phyloP scores from a whole-genome alignment of 2,113 vertebrate species.

The Progne subis region DNA sequence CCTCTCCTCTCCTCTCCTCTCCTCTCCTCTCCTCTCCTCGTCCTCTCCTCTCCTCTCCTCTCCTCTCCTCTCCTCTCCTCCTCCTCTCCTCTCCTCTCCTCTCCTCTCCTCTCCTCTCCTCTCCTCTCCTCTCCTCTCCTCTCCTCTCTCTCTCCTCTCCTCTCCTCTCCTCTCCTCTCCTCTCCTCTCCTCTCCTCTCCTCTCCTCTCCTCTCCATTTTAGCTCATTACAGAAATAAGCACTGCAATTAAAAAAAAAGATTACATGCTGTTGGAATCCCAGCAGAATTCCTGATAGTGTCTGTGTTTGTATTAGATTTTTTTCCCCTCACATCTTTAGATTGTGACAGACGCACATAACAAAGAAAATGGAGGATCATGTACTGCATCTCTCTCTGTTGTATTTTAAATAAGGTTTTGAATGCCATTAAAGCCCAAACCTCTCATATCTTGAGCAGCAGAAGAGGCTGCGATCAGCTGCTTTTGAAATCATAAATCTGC shows the following conservation, averaged over 20 bases:
- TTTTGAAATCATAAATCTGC: constrained; percentile 45
- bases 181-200: too few relatives aligned
- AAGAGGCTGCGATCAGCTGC: background rate
- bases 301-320: background rate
- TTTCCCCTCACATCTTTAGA: background rate
- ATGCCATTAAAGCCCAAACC: background rate
- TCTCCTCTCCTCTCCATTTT: too few relatives aligned
- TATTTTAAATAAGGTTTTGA: background rate
- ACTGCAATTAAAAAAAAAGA: background rate
- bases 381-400: background rate
- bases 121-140: too few relatives aligned
- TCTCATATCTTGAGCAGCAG: background rate
- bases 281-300: background rate
- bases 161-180: too few relatives aligned
- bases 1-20: too few relatives aligned
- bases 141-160: too few relatives aligned
- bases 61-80: too few relatives aligned
- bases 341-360: constrained; percentile 3
- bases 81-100: too few relatives aligned
- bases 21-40: too few relatives aligned
- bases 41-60: too few relatives aligned
- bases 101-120: too few relatives aligned
- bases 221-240: background rate
- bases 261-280: background rate
- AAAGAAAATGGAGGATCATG: background rate